phyloP scores from a whole-genome alignment of 53 echinoderm and acorn worm species.

The Holothuria scabra region DNA sequence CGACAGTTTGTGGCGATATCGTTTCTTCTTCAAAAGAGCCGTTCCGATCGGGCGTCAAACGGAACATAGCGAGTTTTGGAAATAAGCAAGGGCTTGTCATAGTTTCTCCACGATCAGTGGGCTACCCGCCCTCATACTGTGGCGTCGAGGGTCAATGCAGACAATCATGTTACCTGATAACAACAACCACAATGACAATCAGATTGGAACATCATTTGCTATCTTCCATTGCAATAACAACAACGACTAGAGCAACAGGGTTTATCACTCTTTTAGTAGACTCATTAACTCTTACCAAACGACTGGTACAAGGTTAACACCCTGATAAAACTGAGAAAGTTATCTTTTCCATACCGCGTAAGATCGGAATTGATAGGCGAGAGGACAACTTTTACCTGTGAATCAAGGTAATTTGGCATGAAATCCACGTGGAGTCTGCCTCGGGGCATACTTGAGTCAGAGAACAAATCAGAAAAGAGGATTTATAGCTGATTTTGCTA shows the following conservation, averaged over 20 bases:
- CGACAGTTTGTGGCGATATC: slow-evolving; percentile 17
- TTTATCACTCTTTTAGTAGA: slow-evolving; percentile 13
- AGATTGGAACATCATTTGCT: too few species aligned
- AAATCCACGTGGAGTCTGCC: slow-evolving; percentile 13
- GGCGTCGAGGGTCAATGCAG: not conserved
- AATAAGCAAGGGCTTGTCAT: not conserved
- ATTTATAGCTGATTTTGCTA: not conserved
- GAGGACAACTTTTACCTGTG: slow-evolving; percentile 10
- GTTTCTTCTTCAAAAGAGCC: slow-evolving; percentile 18
- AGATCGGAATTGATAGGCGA: slow-evolving; percentile 14
- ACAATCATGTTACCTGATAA: too few species aligned
- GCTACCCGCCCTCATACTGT: slow-evolving; percentile 38
- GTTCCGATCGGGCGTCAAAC: not conserved
- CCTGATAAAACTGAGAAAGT: slow-evolving; percentile 16
- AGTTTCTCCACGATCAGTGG: not conserved
- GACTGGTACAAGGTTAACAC: slow-evolving; percentile 21
- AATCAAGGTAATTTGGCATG: slow-evolving; percentile 45
- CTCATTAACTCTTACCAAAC: slow-evolving; percentile 38
- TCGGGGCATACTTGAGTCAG: not conserved
- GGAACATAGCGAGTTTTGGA: not conserved
- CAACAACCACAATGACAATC: too few species aligned
- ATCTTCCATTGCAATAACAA: too few species aligned
- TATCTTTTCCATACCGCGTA: slow-evolving; percentile 25
- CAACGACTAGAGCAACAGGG: not conserved
- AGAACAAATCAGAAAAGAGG: not conserved